phyloP scores from a whole-genome alignment of 35 echinoderm and acorn worm genomes.

The Chiridota heheva region DNA sequence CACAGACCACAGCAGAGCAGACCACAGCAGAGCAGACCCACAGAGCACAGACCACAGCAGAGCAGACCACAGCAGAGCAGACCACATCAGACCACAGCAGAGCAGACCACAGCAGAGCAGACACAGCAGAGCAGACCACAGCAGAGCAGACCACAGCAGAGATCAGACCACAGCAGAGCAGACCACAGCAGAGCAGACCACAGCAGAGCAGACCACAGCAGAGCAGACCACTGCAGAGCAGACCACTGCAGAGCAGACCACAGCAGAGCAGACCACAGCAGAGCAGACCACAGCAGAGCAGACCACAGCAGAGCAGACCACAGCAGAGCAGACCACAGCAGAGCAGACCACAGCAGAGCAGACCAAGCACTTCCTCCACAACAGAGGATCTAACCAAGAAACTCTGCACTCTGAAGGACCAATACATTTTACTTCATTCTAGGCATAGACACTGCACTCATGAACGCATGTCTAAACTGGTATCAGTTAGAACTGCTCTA shows the following conservation, averaged over 20 bases:
- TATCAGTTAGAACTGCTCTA: no score
- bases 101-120: neutral
- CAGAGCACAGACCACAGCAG: neutral
- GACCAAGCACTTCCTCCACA: no score
- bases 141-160: conserved; percentile 10
- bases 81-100: neutral
- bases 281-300: conserved; percentile 19
- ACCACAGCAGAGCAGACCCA: neutral
- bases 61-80: neutral
- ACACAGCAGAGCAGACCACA: conserved; percentile 13
- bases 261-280: conserved; percentile 28
- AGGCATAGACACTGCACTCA: no score
- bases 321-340: conserved; percentile 10
- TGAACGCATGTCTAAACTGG: no score
- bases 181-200: conserved; percentile 15
- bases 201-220: conserved; percentile 8
- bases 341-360: neutral
- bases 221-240: conserved; percentile 12
- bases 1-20: neutral
- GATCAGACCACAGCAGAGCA: conserved; percentile 9
- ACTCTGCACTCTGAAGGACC: no score
- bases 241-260: neutral
- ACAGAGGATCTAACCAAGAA: no score
- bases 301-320: conserved; percentile 16
- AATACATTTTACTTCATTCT: no score